phyloP scores from a whole-genome alignment of 2,113 vertebrate species.

The Atractosteus spatula region DNA sequence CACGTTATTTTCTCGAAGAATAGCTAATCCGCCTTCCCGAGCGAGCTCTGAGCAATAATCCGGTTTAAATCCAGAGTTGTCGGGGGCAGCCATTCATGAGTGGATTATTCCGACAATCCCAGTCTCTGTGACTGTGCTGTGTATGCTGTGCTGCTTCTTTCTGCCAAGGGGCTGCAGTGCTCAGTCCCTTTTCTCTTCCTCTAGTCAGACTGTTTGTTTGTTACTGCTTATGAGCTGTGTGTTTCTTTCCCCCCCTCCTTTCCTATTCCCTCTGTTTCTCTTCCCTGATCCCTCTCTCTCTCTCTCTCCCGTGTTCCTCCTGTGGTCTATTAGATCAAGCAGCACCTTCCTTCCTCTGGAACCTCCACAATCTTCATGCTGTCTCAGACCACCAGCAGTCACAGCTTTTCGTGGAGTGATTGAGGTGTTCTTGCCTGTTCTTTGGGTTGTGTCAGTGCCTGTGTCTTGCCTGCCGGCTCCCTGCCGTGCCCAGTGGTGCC shows the following conservation, averaged over 20 bases:
- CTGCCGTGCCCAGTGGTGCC: constrained; percentile 37
- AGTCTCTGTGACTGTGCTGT: not conserved
- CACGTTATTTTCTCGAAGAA: not conserved
- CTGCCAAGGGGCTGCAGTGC: not conserved
- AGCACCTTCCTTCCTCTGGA: constrained; percentile 96
- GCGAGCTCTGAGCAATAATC: not conserved
- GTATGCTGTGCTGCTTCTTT: not conserved
- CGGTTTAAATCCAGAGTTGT: not conserved
- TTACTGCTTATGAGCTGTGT: constrained; percentile 4
- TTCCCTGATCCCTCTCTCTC: not conserved
- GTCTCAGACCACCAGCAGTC: constrained; percentile 98
- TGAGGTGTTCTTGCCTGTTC: constrained; percentile 86
- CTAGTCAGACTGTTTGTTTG: not conserved
- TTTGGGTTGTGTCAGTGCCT: constrained; percentile 43
- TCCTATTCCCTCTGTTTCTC: not conserved
- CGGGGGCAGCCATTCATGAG: not conserved
- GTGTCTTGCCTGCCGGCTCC: constrained; percentile 37
- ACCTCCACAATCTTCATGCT: constrained; percentile 99
- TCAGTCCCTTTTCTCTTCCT: constrained; percentile 5
- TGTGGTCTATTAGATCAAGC: constrained; percentile 84
- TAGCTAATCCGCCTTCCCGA: not conserved
- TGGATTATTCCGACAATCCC: not conserved
- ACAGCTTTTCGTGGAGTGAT: constrained; percentile 99
- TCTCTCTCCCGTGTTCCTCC: constrained; percentile 52
- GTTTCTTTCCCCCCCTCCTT: not conserved